Conservation (phyloP, 2,797 vertebrate genomes). For the Pantherophis alleghaniensis region DNA sequence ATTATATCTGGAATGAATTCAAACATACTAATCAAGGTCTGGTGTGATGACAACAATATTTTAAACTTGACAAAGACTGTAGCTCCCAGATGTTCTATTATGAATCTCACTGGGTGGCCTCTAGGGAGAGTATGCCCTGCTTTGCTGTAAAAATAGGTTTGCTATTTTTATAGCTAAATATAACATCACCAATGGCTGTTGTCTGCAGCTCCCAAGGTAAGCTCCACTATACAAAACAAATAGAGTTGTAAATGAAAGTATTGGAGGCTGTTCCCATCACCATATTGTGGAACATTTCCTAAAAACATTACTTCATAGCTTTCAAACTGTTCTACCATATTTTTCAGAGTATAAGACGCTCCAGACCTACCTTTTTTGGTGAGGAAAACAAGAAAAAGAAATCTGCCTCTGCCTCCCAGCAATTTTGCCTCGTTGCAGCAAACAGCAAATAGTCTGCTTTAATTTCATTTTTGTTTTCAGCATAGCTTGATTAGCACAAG, state of each 20-base stretch:
- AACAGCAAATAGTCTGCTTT: no score
- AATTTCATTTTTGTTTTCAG: no score
- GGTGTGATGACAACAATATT: neutral
- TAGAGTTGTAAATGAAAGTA: neutral
- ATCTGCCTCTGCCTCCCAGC: no score
- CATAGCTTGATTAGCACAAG: no score
- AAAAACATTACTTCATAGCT: neutral
- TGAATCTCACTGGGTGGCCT: neutral
- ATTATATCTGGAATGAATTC: neutral
- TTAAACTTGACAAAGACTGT: neutral
- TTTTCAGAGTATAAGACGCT: no score
- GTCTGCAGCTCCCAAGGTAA: neutral
- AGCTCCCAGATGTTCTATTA: neutral
- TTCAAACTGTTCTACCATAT: neutral
- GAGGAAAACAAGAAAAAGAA: no score
- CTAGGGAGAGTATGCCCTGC: neutral
- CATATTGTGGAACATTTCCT: neutral
- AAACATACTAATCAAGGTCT: neutral
- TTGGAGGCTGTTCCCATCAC: neutral
- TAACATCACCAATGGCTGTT: neutral
- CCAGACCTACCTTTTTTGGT: no score
- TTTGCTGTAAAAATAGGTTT: conserved; percentile 8
- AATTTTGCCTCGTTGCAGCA: no score
- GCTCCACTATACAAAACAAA: neutral
- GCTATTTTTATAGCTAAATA: conserved; percentile 1